Base-by-base conservation (phyloP, 2,113 vertebrate genomes). In the Cynocephalus volans region DNA sequence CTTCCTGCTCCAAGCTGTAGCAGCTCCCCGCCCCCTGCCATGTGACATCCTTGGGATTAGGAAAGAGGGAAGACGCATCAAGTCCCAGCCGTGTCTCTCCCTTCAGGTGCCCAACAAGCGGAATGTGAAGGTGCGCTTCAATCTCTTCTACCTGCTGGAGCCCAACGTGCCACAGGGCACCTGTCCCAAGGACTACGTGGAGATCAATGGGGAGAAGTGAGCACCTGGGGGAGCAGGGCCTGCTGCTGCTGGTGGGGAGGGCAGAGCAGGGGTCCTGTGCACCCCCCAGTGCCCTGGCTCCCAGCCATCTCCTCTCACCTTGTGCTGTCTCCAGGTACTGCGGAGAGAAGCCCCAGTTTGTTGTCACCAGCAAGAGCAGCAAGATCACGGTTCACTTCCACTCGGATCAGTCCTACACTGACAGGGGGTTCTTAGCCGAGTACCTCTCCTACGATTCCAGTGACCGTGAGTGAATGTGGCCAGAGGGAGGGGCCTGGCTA, bases 171-270 rank as follows among this genome's bases (percentile, higher is more conserved):
- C 97, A 0, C 15, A 96, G 17, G 69, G 11, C 6, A 82, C 67
- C 10, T 99, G 99, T 97, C 26, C 64, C 81, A 99, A 99, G 95
- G 99, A 99, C 98, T 99, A 99, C 0, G 99, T 99, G 96, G 88
- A 99, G 93, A 48, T 99, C 97, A 99, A 99, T 0, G 96, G 93
- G 56, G 98, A 98, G 0, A 99, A 88, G 99, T 99, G 93, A 98
- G 99, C 26, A 1, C 56, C 17, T 13, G 0, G 52, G 72, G 8
- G 11, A 0, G 26, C 15, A 8, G 28, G 21, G 54, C 9, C 15
- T 8, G 6, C 7, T 6, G 15, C 8, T 6, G 8, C 73, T 28
- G 48, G 84, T 17, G 50, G 17, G 9, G 7, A 15, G 6, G 24
- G 31, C 75, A 33, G 45, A 45, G 45, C 31, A 31, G 17, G n/a